Evolutionary conservation across 2,113 vertebrate genomes (phyloP).

Genomic region (Proterorhinus semilunaris): DNA sequence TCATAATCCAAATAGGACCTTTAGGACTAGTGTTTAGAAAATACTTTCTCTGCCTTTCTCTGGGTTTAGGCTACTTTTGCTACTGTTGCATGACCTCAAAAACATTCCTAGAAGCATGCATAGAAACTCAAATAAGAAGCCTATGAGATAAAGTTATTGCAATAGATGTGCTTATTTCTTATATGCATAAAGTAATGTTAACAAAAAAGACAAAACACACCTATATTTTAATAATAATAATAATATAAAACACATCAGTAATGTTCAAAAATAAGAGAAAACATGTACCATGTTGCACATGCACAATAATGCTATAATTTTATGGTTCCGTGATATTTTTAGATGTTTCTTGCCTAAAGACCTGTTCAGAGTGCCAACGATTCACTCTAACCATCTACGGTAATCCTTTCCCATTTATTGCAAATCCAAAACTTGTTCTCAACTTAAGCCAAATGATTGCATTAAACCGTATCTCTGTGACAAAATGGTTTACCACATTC

Average conservation of each 20-base stretch:
- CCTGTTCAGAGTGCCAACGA: constrained; percentile 53
- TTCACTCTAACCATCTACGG: constrained; percentile 33
- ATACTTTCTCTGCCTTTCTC: constrained; percentile 63
- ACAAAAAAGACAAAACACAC: constrained; percentile 40
- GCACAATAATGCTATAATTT: constrained; percentile 34
- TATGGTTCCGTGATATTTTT: constrained; percentile 23
- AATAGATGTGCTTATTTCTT: constrained; percentile 59
- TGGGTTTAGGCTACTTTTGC: constrained; percentile 52
- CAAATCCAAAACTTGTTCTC: constrained; percentile 18
- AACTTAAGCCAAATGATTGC: constrained; percentile 15
- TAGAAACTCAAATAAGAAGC: constrained; percentile 63
- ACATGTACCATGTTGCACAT: constrained; percentile 43
- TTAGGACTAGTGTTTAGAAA: constrained; percentile 53
- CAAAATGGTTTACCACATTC: constrained; percentile 20
- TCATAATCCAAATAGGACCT: constrained; percentile 48
- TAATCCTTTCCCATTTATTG: constrained; percentile 30
- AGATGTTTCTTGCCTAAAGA: constrained; percentile 37
- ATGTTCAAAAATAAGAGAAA: constrained; percentile 38
- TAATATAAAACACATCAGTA: constrained; percentile 24
- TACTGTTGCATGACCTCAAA: constrained; percentile 76
- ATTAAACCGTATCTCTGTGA: constrained; percentile 35
- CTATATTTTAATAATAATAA: constrained; percentile 42
- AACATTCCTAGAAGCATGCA: constrained; percentile 73
- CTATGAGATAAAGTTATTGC: constrained; percentile 47
- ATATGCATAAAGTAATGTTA: constrained; percentile 41